phyloP scores from a whole-genome alignment of 2,888 invertebrate species.

The Lithophane semibrunnea region DNA sequence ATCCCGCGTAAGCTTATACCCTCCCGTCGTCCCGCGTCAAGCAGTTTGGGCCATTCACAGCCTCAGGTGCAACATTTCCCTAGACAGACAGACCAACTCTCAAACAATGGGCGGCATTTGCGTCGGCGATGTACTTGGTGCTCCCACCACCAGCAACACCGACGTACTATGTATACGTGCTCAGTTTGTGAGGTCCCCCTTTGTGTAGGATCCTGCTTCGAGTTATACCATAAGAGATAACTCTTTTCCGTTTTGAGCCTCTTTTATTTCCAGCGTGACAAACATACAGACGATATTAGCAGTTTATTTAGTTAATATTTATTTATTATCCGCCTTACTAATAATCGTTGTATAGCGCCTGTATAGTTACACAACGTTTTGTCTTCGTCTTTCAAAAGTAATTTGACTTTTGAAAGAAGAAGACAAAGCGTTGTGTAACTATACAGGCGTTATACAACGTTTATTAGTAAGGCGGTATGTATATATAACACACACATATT shows the following conservation, averaged over 20 bases:
- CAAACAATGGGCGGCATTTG: not conserved
- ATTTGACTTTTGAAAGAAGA: too few species aligned
- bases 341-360: too few species aligned
- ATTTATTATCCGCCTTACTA: too few species aligned
- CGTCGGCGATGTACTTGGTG: not conserved
- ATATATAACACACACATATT: not conserved
- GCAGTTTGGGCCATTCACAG: not conserved
- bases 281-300: not conserved
- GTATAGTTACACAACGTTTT: too few species aligned
- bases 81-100: not conserved
- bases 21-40: not conserved
- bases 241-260: not conserved
- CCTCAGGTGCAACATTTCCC: not conserved
- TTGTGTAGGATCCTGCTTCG: not conserved
- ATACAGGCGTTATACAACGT: too few species aligned
- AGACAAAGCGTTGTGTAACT: too few species aligned
- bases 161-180: not conserved
- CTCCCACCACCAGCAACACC: accelerated
- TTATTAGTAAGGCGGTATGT: too few species aligned
- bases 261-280: not conserved
- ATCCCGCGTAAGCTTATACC: not conserved
- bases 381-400: too few species aligned
- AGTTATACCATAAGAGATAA: not conserved
- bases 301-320: not conserved
- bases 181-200: not conserved